A percentile compares a stretch with the other conserved stretches of the same genome.
Conservation (phyloP, 2,797 vertebrate species). For the Hippopotamyrus pictus region DNA sequence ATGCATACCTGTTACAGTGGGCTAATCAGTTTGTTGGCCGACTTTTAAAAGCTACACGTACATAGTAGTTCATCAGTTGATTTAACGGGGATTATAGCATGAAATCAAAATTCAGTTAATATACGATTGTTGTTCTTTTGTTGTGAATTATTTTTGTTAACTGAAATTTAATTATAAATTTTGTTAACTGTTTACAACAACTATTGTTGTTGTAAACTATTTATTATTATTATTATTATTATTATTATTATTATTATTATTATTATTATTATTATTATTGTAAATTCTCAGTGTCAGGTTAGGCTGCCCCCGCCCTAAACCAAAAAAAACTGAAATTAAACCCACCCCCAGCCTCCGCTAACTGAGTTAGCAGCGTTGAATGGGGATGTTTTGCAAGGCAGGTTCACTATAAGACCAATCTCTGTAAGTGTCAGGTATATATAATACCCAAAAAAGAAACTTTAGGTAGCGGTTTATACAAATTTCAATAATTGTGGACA, state of each 20-base stretch:
- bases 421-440: neutral
- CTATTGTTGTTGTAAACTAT: no score
- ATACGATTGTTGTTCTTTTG: neutral
- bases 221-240: neutral
- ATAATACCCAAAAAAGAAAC: neutral
- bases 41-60: neutral
- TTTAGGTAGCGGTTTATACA: neutral
- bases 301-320: neutral
- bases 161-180: no score
- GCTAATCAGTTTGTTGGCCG: neutral
- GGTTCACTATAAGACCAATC: neutral
- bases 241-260: neutral
- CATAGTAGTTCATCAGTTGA: neutral
- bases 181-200: no score
- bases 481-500: neutral
- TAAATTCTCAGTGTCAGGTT: neutral
- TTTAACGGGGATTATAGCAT: neutral
- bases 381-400: neutral
- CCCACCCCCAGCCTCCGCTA: neutral
- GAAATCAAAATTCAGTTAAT: neutral
- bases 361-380: neutral
- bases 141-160: neutral
- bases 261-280: neutral
- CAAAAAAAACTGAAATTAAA: neutral
- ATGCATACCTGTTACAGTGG: neutral